Conservation (phyloP, 2,797 vertebrate genomes). For the Molossus alvarezi region DNA sequence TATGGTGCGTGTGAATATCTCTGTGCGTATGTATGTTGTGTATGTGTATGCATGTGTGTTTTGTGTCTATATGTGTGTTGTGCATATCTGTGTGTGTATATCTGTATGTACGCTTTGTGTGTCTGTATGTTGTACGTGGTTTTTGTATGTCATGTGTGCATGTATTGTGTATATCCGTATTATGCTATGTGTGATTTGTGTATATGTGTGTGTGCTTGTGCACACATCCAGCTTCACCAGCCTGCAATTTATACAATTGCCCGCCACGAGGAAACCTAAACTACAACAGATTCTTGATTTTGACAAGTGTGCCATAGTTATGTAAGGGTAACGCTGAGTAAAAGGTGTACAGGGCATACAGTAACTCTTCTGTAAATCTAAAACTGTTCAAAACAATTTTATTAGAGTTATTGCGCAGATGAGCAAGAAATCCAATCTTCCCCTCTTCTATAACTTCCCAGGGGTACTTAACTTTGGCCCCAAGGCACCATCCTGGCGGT, state of each 20-base stretch:
- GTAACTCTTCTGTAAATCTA: conserved; percentile 34
- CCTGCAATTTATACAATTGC: background rate
- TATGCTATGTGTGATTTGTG: background rate
- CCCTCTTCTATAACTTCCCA: conserved; percentile 5
- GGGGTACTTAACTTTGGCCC: background rate
- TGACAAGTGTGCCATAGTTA: background rate
- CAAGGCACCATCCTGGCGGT: background rate
- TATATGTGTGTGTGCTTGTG: background rate
- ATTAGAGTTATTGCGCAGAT: background rate
- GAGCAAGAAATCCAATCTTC: background rate
- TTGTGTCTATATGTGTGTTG: background rate
- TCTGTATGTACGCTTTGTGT: background rate
- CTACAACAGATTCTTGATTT: conserved; percentile 26
- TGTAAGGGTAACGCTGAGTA: background rate
- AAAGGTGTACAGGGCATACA: background rate
- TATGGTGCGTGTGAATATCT: background rate
- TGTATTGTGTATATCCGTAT: background rate
- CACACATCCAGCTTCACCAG: background rate
- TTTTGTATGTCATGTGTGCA: background rate
- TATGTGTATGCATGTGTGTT: background rate
- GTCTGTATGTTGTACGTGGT: background rate
- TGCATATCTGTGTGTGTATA: background rate
- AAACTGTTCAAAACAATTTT: background rate
- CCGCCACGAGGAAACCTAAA: conserved; percentile 8
- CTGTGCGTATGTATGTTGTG: background rate